A percentile compares a stretch with the other conserved stretches of the same genome.
Conservation (phyloP, 2,797 vertebrate genomes). For the Sebastes reedi region DNA sequence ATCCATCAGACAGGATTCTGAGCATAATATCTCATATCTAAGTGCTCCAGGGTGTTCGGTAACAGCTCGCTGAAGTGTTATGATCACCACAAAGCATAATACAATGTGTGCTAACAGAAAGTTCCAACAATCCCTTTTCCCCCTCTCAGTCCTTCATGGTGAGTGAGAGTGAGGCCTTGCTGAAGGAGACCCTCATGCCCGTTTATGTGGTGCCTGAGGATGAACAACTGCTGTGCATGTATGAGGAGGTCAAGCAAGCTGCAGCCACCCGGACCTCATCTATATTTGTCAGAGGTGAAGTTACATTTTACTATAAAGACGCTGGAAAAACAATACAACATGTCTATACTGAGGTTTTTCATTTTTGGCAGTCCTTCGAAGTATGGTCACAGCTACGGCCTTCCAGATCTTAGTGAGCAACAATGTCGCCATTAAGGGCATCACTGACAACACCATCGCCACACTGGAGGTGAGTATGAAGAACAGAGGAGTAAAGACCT, state of each 20-base stretch:
- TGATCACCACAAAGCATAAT: not conserved
- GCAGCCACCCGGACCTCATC: slow-evolving; percentile 77
- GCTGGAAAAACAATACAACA: not conserved
- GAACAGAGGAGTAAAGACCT: not conserved
- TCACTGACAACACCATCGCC: slow-evolving; percentile 74
- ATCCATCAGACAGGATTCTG: not conserved
- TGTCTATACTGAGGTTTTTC: not conserved
- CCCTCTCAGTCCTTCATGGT: slow-evolving; percentile 80
- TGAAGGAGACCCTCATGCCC: slow-evolving; percentile 78
- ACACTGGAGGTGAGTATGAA: slow-evolving; percentile 81
- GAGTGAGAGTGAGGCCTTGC: slow-evolving; percentile 74
- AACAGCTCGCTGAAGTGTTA: not conserved
- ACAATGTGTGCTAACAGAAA: not conserved
- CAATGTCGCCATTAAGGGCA: slow-evolving; percentile 77
- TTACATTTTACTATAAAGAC: not conserved
- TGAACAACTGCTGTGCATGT: slow-evolving; percentile 82
- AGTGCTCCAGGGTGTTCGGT: not conserved
- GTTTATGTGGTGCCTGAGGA: slow-evolving; percentile 82
- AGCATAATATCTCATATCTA: not conserved
- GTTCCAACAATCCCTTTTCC: not conserved
- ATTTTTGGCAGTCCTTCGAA: slow-evolving; percentile 75
- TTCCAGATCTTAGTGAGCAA: slow-evolving; percentile 85
- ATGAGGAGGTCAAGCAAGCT: slow-evolving; percentile 80
- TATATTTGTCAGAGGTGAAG: slow-evolving; percentile 81
- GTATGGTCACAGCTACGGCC: slow-evolving; percentile 83